Conservation (phyloP, 2,797 vertebrate genomes). For the Heliangelus exortis region DNA sequence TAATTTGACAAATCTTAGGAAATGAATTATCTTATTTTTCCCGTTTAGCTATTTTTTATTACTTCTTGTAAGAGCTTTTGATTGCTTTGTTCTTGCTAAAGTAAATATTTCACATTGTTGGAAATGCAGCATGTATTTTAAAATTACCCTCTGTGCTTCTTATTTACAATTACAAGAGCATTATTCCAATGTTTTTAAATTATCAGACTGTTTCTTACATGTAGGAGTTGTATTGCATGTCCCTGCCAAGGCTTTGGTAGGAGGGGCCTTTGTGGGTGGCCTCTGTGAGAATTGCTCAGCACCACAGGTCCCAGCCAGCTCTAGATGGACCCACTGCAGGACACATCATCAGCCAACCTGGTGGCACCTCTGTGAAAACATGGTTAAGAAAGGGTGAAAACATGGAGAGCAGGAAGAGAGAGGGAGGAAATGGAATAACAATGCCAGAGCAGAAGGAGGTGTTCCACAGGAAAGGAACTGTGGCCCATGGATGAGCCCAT, state of each 20-base stretch:
- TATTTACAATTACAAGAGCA: background rate
- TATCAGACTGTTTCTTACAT: background rate
- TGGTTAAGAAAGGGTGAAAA: background rate
- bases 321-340: too few relatives aligned
- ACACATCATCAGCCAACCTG: background rate
- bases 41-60: background rate
- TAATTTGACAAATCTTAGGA: background rate
- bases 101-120: background rate
- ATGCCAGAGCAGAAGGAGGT: background rate
- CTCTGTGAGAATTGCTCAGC: background rate
- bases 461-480: background rate
- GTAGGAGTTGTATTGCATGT: background rate
- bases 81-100: background rate
- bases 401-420: background rate
- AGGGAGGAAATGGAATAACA: background rate
- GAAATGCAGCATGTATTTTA: background rate
- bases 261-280: background rate
- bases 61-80: background rate
- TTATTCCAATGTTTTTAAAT: background rate
- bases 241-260: background rate
- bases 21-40: background rate
- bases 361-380: background rate
- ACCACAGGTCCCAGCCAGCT: too few relatives aligned
- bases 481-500: accelerated
- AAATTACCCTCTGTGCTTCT: background rate